Conservation (phyloP, 2,113 vertebrate species). For the Acrocephalus kingi region DNA sequence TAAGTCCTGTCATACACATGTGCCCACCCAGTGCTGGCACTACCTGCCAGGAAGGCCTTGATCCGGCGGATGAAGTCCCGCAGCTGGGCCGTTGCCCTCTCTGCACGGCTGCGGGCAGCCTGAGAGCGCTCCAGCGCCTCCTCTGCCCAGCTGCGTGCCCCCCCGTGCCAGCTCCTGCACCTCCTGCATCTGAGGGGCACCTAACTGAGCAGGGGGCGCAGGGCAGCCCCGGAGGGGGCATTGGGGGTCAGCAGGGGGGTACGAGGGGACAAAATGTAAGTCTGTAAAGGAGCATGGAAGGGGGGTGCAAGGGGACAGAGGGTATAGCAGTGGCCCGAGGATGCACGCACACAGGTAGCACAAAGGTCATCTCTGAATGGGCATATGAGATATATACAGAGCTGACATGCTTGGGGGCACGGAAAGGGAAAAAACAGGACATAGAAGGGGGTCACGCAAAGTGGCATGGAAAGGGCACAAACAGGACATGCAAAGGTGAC, state of each 20-base stretch:
- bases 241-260: neutral
- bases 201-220: neutral
- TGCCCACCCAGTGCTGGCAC: neutral
- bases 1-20: fast-evolving
- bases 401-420: neutral
- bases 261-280: fast-evolving
- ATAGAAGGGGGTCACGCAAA: neutral
- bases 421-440: neutral
- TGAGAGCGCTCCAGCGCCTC: slow-evolving; percentile 73
- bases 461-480: neutral
- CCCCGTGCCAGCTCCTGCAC: slow-evolving; percentile 76
- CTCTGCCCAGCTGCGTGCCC: slow-evolving; percentile 74
- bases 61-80: slow-evolving; percentile 82
- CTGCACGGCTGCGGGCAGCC: slow-evolving; percentile 71
- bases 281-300: neutral
- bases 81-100: slow-evolving; percentile 76
- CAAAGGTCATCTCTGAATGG: neutral
- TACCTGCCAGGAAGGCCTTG: slow-evolving; percentile 85
- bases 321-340: neutral
- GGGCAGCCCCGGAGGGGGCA: neutral
- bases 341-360: neutral
- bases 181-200: slow-evolving; percentile 72
- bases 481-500: neutral
- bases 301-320: neutral
- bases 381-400: neutral